Evolutionary conservation across 2,113 vertebrate species (phyloP).

Genomic region (Butorides virescens): DNA sequence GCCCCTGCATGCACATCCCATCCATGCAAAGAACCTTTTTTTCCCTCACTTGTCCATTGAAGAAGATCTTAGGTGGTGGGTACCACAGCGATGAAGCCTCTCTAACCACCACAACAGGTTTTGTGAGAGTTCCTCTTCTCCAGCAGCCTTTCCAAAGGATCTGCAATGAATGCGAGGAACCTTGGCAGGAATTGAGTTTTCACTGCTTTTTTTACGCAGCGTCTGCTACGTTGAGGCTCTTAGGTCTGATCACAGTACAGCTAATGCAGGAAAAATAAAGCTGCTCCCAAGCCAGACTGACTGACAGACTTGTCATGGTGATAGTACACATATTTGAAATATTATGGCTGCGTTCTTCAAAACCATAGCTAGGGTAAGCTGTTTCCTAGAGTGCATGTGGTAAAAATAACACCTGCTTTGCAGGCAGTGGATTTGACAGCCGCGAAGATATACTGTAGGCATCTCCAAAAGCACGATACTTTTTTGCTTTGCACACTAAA

Average conservation of each 20-base stretch:
- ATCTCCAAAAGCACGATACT: background rate
- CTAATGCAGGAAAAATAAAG: slow-evolving; percentile 47
- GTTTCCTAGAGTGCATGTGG: slow-evolving; percentile 1
- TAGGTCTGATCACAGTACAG: slow-evolving; percentile 18
- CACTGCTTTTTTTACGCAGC: background rate
- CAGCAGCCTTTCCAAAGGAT: background rate
- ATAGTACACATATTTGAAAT: slow-evolving; percentile 35
- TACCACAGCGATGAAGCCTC: background rate
- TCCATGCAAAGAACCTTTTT: background rate
- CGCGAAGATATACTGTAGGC: background rate
- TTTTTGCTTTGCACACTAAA: background rate
- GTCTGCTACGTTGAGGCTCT: background rate
- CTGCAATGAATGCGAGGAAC: background rate
- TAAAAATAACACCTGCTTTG: slow-evolving; percentile 47
- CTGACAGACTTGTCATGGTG: slow-evolving; percentile 47
- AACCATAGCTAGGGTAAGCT: background rate
- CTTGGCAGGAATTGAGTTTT: slow-evolving; percentile 5
- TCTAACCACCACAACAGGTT: background rate
- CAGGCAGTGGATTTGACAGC: slow-evolving; percentile 19
- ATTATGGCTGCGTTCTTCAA: slow-evolving; percentile 1
- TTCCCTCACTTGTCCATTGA: background rate
- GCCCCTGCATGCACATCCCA: background rate
- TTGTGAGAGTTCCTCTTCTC: background rate
- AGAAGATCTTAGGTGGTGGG: background rate
- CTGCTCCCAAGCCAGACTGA: slow-evolving; percentile 49